These are phyloP conservation scores for Ochropacha duplaris DNA, from an alignment of 2,888 invertebrate genomes.

Conservation along the genomic window DNA sequence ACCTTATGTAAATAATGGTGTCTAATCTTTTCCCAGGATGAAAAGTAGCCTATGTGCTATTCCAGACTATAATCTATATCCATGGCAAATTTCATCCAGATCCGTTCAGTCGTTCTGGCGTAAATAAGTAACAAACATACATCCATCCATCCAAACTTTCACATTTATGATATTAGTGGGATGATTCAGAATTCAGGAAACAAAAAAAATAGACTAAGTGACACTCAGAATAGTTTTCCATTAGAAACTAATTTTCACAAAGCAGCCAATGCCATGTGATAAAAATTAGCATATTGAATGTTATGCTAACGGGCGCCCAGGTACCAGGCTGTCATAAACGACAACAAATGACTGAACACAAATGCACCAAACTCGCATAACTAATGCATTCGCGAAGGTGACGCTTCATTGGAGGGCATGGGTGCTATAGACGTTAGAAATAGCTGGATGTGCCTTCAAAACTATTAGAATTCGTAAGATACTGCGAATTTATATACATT, in stretches of 20 bases:
- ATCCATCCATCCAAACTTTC: too few species aligned
- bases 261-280: background rate
- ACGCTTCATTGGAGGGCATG: slow-evolving; percentile 27
- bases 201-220: background rate
- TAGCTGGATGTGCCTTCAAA: slow-evolving; percentile 7
- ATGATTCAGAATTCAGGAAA: too few species aligned
- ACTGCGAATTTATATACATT: too few species aligned
- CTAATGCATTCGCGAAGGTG: slow-evolving; percentile 66
- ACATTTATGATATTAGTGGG: too few species aligned
- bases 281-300: background rate
- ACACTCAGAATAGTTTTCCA: background rate
- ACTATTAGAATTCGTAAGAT: too few species aligned
- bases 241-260: background rate
- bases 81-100: too few species aligned
- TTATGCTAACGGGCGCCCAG: slow-evolving; percentile 37
- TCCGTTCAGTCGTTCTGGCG: too few species aligned
- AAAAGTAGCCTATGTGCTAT: too few species aligned
- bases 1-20: too few species aligned
- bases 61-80: too few species aligned
- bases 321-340: slow-evolving; percentile 51
- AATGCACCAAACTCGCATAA: slow-evolving; percentile 60
- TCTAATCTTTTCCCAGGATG: too few species aligned
- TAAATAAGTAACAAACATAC: too few species aligned
- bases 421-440: slow-evolving; percentile 13
- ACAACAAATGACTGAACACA: slow-evolving; percentile 54